Base-by-base conservation (phyloP, 2,113 vertebrate genomes). In the Tichodroma muraria region DNA sequence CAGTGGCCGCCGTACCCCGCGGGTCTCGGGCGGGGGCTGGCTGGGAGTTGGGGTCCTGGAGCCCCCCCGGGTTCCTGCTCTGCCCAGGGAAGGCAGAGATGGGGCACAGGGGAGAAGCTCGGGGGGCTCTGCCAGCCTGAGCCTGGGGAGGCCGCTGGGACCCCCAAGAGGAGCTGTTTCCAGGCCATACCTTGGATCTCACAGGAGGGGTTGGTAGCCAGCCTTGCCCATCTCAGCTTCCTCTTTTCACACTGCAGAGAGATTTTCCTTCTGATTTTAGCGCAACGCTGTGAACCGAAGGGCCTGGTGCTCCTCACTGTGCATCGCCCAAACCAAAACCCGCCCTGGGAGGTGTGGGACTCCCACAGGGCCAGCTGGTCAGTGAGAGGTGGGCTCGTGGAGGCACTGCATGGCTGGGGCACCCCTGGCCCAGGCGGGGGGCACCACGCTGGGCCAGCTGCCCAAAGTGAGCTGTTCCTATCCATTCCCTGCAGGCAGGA, bases 401-500 rank as follows among this genome's bases (percentile, higher is more conserved):
- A 13, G 16, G 16, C 25, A 2, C 44, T 31, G 54, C 54, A 3
- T 1, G 25, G 4, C 61, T 1, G 2, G n/a, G 57, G 9, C 37
- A 16, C 4, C 68, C n/a, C 45, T 7, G 69, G 23, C 5, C 31
- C n/a, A n/a, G n/a, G n/a, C n/a, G n/a, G n/a, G n/a, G n/a, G n/a
- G n/a, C n/a, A n/a, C n/a, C n/a, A n/a, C n/a, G n/a, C n/a, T n/a
- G 0, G 20, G 49, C 3, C 22, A 13, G 47, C 37, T 77, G 78
- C 73, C 10, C 2, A 6, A 13, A 23, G 35, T 8, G 59, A 69
- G 12, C 22, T 42, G 27, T 1, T 38, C 0, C 1, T 16, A 1
- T 10, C 44, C 2, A 1, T 30, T 27, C 30, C 44, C 20, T 37
- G 28, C 17, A 27, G 42, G 35, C 42, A 28, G 69, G 30, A 78